phyloP scores from a whole-genome alignment of 2,113 vertebrate genomes.

The Benitochromis conjunctus region DNA sequence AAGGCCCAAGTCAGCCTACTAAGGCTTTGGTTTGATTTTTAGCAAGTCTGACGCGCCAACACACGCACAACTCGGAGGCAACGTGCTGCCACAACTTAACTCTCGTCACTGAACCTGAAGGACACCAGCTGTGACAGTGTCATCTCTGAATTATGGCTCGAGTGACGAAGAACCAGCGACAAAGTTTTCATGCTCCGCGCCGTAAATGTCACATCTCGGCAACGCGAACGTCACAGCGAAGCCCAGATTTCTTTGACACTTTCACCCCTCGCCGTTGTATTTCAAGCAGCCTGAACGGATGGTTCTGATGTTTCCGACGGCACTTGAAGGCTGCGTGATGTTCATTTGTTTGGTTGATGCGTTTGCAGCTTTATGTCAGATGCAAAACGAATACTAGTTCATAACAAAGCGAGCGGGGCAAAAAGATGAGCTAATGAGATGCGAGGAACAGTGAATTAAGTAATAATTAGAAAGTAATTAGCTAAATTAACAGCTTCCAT shows the following conservation, averaged over 20 bases:
- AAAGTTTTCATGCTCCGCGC: not conserved
- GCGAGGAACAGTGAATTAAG: slow-evolving; percentile 17
- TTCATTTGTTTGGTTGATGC: not conserved
- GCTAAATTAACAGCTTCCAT: not conserved
- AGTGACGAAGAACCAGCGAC: not conserved
- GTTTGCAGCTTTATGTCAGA: not conserved
- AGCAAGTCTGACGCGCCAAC: not conserved
- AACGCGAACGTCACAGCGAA: not conserved
- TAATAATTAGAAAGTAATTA: slow-evolving; percentile 23
- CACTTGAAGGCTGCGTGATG: not conserved
- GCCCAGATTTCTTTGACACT: not conserved
- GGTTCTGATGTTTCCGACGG: not conserved
- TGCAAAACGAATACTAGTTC: fast-evolving
- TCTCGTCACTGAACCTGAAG: not conserved
- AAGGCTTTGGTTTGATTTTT: not conserved
- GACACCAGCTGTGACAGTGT: not conserved
- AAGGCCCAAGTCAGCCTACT: not conserved
- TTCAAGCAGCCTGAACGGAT: not conserved
- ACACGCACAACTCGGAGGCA: not conserved
- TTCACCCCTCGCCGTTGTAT: not conserved
- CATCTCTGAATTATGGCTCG: not conserved
- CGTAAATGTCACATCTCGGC: not conserved
- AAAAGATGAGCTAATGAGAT: slow-evolving; percentile 8
- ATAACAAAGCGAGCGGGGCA: not conserved
- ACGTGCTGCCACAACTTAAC: not conserved